Percentiles rank a stretch among this genome's conserved stretches.
Evolutionary conservation across 2,888 invertebrate species (phyloP).

Genomic region (Crocallis elinguaria): DNA sequence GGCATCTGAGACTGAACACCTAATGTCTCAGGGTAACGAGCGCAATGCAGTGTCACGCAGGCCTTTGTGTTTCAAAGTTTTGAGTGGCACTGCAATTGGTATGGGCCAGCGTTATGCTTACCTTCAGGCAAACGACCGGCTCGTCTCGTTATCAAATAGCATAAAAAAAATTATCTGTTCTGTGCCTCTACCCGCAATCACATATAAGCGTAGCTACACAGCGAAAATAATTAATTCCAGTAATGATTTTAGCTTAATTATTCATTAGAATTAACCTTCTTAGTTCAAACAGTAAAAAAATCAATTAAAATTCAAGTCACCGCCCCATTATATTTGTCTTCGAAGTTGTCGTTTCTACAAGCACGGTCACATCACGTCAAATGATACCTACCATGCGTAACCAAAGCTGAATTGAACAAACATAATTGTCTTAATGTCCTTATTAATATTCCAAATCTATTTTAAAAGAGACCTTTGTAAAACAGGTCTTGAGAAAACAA

Average conservation of each 20-base stretch:
- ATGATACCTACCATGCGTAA: slow-evolving; percentile 31
- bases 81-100: no score
- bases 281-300: slow-evolving; percentile 11
- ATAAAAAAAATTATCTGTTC: no score
- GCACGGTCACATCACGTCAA: slow-evolving; percentile 31
- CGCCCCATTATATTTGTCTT: slow-evolving; percentile 42
- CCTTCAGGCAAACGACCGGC: no score
- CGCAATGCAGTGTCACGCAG: no score
- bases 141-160: no score
- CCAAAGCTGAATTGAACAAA: slow-evolving; percentile 44
- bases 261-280: slow-evolving; percentile 5
- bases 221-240: slow-evolving; percentile 7
- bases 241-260: slow-evolving; percentile 1
- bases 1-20: no score
- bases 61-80: no score
- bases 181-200: no score
- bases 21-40: no score
- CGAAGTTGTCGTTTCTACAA: slow-evolving; percentile 42
- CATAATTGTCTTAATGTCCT: slow-evolving; percentile 59
- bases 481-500: slow-evolving; percentile 78
- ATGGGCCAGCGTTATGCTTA: no score
- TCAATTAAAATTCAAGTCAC: slow-evolving; percentile 40
- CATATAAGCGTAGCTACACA: background rate
- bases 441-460: slow-evolving; percentile 68
- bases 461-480: slow-evolving; percentile 65